Conservation (phyloP, 2,888 invertebrate genomes). For the Miltochrista miniata region DNA sequence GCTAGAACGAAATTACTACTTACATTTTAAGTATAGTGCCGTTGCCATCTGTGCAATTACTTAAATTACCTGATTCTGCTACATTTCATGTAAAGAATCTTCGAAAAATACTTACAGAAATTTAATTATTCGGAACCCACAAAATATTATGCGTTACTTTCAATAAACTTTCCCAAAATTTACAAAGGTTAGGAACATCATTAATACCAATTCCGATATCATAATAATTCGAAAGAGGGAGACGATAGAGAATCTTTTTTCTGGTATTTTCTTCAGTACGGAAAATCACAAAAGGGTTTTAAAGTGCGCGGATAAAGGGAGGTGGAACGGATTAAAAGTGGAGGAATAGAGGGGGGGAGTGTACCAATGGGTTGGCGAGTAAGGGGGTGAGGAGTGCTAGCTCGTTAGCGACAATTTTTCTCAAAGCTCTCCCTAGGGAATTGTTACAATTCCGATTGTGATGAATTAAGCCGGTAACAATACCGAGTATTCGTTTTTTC, state of each 20-base stretch:
- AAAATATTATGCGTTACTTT: too few species aligned
- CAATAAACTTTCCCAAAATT: too few species aligned
- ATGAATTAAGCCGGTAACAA: constrained; percentile 74
- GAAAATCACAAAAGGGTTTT: constrained; percentile 80
- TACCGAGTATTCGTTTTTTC: constrained; percentile 55
- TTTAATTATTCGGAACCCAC: too few species aligned
- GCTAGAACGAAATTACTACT: too few species aligned
- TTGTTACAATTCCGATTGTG: constrained; percentile 80
- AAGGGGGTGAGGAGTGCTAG: constrained; percentile 50
- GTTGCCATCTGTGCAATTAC: too few species aligned
- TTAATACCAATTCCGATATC: constrained; percentile 39
- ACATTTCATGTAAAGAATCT: too few species aligned
- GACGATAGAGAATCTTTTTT: constrained; percentile 66
- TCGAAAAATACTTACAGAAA: too few species aligned
- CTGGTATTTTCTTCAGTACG: constrained; percentile 52
- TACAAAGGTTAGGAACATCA: constrained; percentile 7
- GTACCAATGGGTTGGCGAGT: constrained; percentile 12
- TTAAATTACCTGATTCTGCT: too few species aligned
- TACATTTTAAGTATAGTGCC: too few species aligned
- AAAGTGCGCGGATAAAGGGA: constrained; percentile 72
- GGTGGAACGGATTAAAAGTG: constrained; percentile 69
- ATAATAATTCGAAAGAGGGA: constrained; percentile 38
- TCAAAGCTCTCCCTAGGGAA: constrained; percentile 77
- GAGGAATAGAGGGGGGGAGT: constrained; percentile 41
- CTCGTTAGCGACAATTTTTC: constrained; percentile 83